Evolutionary conservation across 2,888 invertebrate genomes (phyloP), one percentile per base, ranked within the genome.

Genomic region (Apeira syringaria): DNA sequence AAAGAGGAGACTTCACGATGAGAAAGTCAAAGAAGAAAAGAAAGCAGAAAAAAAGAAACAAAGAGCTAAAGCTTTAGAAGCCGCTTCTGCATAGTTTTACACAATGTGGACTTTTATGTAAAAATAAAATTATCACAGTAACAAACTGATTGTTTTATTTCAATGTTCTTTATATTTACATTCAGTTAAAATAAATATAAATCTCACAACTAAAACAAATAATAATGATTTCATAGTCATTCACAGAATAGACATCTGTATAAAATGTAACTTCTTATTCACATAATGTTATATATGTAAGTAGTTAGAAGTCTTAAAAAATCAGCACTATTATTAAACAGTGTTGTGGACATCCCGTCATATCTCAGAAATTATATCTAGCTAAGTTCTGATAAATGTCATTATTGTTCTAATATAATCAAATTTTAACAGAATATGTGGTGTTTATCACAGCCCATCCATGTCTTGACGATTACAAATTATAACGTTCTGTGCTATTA

Each of bases 1-100:
- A 72, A 97, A 97, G 79, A 91, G 96, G 56, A 91, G 94, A 52
- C 74, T 93, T 15, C 92, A 94, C 47, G 95, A 96, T 25, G 92
- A 92, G 50, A 84, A 91, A 40, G 86, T 89, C 10, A 92, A 93
- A 60, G 86, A 91, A 40, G 86, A 87, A 5, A 91, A 90, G 50
- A 92, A 92, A 53, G 66, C 80, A 22, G 86, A 82, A 31, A 92
- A 92, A 61, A 83, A 81, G 34, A 90, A 91, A 45, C 81, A 88
- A 49, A 88, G 82, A 49, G 74, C 69, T 15, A 67, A 80, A 65
- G 80, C 80, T 18, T 56, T 86, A 24, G 79, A 87, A 56, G 69
- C 73, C 30, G 74, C 80, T 30, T 63, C 77, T 31, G 55, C 66
- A 48, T 82, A 35, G 61, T 63, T 28, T 31, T 20, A 20, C 15